Conservation (phyloP, 92 coral and sea anemone genomes). For the Palythoa grandiflora region DNA sequence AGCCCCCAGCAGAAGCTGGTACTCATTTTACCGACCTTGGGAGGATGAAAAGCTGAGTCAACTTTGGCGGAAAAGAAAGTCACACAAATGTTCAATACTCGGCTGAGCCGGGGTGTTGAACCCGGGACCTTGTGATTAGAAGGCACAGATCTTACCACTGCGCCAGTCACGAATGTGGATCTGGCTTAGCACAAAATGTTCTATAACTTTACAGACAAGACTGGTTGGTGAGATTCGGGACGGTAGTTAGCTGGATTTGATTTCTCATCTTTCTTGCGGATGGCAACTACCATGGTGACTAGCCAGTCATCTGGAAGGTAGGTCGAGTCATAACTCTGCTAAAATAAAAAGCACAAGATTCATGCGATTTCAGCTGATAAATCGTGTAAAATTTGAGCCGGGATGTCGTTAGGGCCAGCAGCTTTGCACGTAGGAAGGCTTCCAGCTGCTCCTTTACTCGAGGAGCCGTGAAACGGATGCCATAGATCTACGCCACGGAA, state of each 20-base stretch:
- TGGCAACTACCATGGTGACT: constrained; percentile 24
- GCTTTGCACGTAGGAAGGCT: constrained; percentile 25
- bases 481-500: background rate
- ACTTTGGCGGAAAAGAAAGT: too few relatives aligned
- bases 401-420: constrained; percentile 36
- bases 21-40: too few relatives aligned
- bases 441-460: constrained; percentile 16
- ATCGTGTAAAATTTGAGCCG: constrained; percentile 12
- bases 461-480: constrained; percentile 1
- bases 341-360: constrained; percentile 23
- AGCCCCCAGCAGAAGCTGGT: too few relatives aligned
- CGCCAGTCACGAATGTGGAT: too few relatives aligned
- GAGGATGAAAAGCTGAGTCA: too few relatives aligned
- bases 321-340: constrained; percentile 27
- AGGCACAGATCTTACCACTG: too few relatives aligned
- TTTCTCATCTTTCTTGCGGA: constrained; percentile 38
- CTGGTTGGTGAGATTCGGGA: constrained; percentile 43
- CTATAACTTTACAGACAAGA: constrained; percentile 35
- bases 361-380: constrained; percentile 5
- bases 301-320: constrained; percentile 31
- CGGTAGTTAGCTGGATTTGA: constrained; percentile 23
- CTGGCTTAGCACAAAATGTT: constrained; percentile 14
- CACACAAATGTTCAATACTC: too few relatives aligned
- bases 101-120: too few relatives aligned
- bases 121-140: too few relatives aligned